Percentiles rank a stretch among this genome's conserved stretches.
Conservation (phyloP, 2,888 invertebrate species). For the Ennomos quercinarius region DNA sequence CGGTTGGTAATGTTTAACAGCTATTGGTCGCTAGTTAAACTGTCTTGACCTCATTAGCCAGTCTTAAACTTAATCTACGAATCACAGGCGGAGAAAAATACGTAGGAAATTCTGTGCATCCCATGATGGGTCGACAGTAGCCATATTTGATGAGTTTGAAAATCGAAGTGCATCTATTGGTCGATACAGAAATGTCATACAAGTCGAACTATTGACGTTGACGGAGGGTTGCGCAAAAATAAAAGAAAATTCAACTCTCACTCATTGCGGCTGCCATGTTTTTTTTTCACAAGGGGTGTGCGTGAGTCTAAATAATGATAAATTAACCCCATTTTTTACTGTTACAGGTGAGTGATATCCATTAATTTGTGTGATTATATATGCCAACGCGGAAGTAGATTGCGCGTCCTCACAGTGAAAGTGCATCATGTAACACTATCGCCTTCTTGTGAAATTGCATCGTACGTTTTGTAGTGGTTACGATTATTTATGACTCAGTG, state of each 20-base stretch:
- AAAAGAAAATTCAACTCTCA: constrained; percentile 72
- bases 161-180: constrained; percentile 68
- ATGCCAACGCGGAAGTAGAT: constrained; percentile 67
- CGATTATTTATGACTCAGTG: constrained; percentile 66
- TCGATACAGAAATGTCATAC: constrained; percentile 69
- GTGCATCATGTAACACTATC: constrained; percentile 84
- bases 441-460: constrained; percentile 83
- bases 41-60: constrained; percentile 53
- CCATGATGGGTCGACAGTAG: constrained; percentile 50
- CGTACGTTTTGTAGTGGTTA: constrained; percentile 57
- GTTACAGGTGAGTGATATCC: constrained; percentile 73
- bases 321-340: constrained; percentile 77
- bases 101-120: too few relatives aligned
- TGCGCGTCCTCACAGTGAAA: constrained; percentile 77
- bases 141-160: constrained; percentile 74
- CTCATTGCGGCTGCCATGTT: constrained; percentile 89
- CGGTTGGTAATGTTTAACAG: constrained; percentile 40
- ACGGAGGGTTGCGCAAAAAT: constrained; percentile 83
- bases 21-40: constrained; percentile 55
- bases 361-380: constrained; percentile 50
- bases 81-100: constrained; percentile 57
- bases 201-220: constrained; percentile 61
- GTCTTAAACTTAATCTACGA: constrained; percentile 59
- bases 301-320: constrained; percentile 79
- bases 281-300: constrained; percentile 89